Base-by-base conservation (phyloP, 1,140 invertebrate species). In the Tetranychus urticae region DNA sequence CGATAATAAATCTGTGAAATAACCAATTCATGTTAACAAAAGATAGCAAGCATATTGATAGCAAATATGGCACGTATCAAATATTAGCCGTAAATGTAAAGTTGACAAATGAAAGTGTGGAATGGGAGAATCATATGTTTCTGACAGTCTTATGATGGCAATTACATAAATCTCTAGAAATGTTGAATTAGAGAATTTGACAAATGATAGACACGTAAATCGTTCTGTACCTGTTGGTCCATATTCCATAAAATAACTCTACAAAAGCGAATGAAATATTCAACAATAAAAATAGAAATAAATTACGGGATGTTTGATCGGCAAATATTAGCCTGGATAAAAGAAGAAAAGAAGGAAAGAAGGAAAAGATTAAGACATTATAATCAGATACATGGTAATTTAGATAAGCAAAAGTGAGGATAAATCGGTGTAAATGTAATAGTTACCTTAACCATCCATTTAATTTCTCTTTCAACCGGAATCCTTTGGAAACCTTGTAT, bases 191-290 rank as follows among this genome's bases (percentile, higher is more conserved):
- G 23, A 23, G 23, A 23, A 23, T 23, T 23, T 23, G 23, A 23
- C 23, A 23, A 23, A 23, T 23, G 23, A 23, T 23, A 23, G 23
- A 23, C 23, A 23, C 23, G 23, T 23, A 23, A 23, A 23, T 23
- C 23, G 23, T 23, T 23, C 23, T 23, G 60, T 57, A 70, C 69
- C 90, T 96, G 74, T 97, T 97, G 60, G 89, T 92, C 87, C 83
- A 90, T 66, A 93, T 79, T 62, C 93, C 93, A 75, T 97, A 97
- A 59, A 83, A 78, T 58, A 97, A 76, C 74, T 97, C 93, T 14
- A 97, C 88, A 76, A 97, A 96, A 3, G 92, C 89, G 75, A 93
- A 92, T 3, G 86, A 88, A 62, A 96, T 78, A 74, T 97, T 97
- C 8, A 97, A 75, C 52, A 93, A 63, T 1, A 97, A 77, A 70